Conservation (phyloP, 1,140 invertebrate species). For the Semibalanus balanoides region DNA sequence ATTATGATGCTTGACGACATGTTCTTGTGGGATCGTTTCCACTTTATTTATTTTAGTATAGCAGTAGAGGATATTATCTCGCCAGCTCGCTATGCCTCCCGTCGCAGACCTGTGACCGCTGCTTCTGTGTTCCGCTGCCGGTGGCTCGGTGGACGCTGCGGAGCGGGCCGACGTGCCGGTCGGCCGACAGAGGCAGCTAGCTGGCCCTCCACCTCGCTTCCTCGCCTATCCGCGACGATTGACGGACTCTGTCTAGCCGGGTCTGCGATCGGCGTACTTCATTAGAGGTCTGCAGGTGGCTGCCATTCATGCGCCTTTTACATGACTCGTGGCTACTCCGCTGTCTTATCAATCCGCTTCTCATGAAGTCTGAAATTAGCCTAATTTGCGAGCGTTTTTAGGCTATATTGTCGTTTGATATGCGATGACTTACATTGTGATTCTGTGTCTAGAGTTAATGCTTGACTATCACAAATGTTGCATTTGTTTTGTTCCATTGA, state of each 20-base stretch:
- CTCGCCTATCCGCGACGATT: no score
- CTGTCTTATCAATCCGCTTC: not conserved
- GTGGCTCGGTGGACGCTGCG: not conserved
- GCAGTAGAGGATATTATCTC: not conserved
- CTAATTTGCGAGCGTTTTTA: not conserved
- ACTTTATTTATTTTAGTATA: not conserved
- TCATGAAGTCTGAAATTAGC: not conserved
- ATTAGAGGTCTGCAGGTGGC: no score
- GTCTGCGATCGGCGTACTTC: no score
- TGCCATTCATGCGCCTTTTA: no score
- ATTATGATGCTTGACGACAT: not conserved
- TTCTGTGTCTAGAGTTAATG: not conserved
- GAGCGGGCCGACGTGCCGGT: not conserved
- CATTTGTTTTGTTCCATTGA: not conserved
- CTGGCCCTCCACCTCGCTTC: not conserved
- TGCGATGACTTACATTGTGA: not conserved
- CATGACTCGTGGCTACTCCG: not conserved
- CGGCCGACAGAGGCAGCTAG: no score
- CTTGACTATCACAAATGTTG: not conserved
- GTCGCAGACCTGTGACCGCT: no score
- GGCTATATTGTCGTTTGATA: not conserved
- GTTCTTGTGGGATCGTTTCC: not conserved
- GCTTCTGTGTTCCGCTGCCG: no score
- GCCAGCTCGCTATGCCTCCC: no score
- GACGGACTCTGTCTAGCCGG: no score